Evolutionary conservation across 2,797 vertebrate species (phyloP), one percentile per base, ranked within the genome.

Genomic region (Karalla daura): DNA sequence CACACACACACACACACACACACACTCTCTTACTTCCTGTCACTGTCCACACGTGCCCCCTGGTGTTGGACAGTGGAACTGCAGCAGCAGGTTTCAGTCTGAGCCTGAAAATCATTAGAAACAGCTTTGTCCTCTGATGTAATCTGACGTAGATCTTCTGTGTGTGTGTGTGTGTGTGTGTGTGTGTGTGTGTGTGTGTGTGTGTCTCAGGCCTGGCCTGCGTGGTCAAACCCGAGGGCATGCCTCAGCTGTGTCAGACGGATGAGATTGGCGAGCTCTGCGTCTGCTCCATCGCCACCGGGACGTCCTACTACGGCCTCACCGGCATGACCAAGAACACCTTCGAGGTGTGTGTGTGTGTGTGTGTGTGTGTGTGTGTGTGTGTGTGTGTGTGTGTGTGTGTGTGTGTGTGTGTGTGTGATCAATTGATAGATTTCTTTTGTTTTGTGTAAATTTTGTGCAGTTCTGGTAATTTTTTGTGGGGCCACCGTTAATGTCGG

Each of bases 261-360:
- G 98, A 99, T 21, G 98, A 99, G 88, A 96, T 99, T n/a, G 98
- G 97, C 13, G 98, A 99, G 82, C 88, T 99, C 28, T 99, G 97
- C 18, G 96, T 99, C 23, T 98, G 97, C 59, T 96, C 97, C 27
- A 91, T 98, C 47, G 96, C 97, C 54, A 97, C 96, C 0, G 98
- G 98, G 56, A 98, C 95, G 3, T 99, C 98, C 0, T 99, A 99
- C 74, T 98, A 99, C 0, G 98, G 98, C 81, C 96, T 99, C 56
- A 96, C 96, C 0, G 98, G 98, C 84, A 99, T 99, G 97, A 99
- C 98, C 75, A 99, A 99, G 93, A 99, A 98, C 91, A 98, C 96
- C 27, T 99, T 99, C 32, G 98, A 99, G 96, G 86, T 86, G 74
- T 54, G 12, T 9, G 24, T 28, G 10, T 17, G 37, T 1, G 14